phyloP scores from a whole-genome alignment of 2,888 invertebrate species.

The Euzophera pinguis region DNA sequence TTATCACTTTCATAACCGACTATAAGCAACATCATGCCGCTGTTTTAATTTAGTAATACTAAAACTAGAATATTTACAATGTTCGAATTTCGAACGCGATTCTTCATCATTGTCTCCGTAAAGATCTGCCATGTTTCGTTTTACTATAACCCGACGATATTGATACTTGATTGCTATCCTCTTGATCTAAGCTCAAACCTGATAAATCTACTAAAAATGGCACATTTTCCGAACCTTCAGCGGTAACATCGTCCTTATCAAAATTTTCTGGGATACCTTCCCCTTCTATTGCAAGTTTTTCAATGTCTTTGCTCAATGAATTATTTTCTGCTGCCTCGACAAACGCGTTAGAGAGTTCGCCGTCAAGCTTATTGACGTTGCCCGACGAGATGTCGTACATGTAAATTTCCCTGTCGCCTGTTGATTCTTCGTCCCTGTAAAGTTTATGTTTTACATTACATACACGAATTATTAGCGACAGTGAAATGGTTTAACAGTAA shows the following conservation, averaged over 20 bases:
- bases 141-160: conserved; percentile 76
- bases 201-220: conserved; percentile 75
- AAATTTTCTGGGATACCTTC: conserved; percentile 69
- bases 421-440: conserved; percentile 68
- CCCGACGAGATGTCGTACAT: conserved; percentile 91
- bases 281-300: conserved; percentile 76
- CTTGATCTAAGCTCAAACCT: conserved; percentile 60
- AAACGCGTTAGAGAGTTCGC: conserved; percentile 90
- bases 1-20: conserved; percentile 73
- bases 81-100: conserved; percentile 35
- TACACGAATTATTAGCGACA: too few relatives aligned
- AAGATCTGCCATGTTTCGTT: conserved; percentile 72
- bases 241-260: conserved; percentile 46
- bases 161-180: conserved; percentile 60
- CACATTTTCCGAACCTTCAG: conserved; percentile 72
- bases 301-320: conserved; percentile 83
- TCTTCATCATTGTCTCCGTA: conserved; percentile 59
- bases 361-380: conserved; percentile 87
- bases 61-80: conserved; percentile 66
- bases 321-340: conserved; percentile 94
- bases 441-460: neutral
- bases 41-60: conserved; percentile 73
- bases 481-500: too few relatives aligned
- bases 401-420: conserved; percentile 87
- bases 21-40: conserved; percentile 60